phyloP scores from a whole-genome alignment of 2,888 invertebrate species.

The Drosophila kokeensis region DNA sequence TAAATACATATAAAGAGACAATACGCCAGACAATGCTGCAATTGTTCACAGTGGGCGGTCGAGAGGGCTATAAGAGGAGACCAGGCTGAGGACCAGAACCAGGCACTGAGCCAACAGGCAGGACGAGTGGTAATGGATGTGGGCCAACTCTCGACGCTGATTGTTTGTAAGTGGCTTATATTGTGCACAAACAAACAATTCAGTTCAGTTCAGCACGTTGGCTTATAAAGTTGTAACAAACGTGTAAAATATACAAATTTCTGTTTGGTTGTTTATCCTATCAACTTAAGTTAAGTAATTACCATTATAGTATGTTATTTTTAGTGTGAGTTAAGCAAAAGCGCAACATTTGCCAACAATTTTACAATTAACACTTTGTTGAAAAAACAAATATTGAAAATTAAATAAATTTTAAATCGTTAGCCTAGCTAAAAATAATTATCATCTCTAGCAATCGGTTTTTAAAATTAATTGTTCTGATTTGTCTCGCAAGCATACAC shows the following conservation, averaged over 20 bases:
- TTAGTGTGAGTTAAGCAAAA: slow-evolving; percentile 4
- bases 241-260: slow-evolving; percentile 60
- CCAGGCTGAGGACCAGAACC: slow-evolving; percentile 10
- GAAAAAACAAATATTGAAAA: slow-evolving; percentile 5
- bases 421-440: slow-evolving; percentile 15
- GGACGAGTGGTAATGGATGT: slow-evolving; percentile 50
- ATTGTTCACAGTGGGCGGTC: slow-evolving; percentile 67
- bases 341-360: slow-evolving; percentile 46
- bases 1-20: slow-evolving; percentile 19
- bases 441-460: slow-evolving; percentile 4
- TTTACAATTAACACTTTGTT: slow-evolving; percentile 7
- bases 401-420: background rate
- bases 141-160: slow-evolving; percentile 73
- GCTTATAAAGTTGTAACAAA: slow-evolving; percentile 75
- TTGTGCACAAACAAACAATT: slow-evolving; percentile 69
- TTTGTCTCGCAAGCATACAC: slow-evolving; percentile 10
- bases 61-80: slow-evolving; percentile 9
- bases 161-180: slow-evolving; percentile 81
- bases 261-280: slow-evolving; percentile 24
- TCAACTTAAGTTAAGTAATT: slow-evolving; percentile 42
- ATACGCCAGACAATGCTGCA: slow-evolving; percentile 66
- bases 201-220: slow-evolving; percentile 64
- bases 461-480: background rate
- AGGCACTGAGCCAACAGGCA: slow-evolving; percentile 33
- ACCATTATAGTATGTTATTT: slow-evolving; percentile 1